These are phyloP conservation scores for Poecile montanus DNA, from an alignment of 2,797 vertebrate species.

Conservation along the genomic window DNA sequence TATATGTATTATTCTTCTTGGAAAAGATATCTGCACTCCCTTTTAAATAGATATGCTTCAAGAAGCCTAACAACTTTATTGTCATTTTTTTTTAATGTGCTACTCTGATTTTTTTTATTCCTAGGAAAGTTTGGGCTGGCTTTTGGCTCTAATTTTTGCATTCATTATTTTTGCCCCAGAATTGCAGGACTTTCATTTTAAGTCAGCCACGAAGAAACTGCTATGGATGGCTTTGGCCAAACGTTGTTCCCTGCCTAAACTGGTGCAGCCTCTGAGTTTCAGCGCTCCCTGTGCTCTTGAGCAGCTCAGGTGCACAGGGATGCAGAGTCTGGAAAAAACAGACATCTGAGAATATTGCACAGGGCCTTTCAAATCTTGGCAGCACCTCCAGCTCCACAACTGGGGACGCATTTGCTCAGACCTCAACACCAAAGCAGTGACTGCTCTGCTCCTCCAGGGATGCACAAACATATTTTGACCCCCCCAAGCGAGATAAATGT, in stretches of 20 bases:
- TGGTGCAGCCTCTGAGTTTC: background rate
- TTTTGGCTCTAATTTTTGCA: background rate
- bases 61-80: background rate
- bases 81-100: accelerated
- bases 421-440: background rate
- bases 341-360: background rate
- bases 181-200: background rate
- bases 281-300: background rate
- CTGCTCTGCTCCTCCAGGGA: background rate
- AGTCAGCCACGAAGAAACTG: background rate
- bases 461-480: background rate
- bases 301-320: background rate
- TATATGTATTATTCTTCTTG: background rate
- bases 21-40: background rate
- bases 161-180: background rate
- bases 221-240: background rate
- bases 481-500: background rate
- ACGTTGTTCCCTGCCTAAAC: background rate
- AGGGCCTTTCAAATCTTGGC: background rate
- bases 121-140: background rate
- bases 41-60: background rate
- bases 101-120: background rate
- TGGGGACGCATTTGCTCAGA: background rate
- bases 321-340: background rate
- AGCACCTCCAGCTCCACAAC: background rate